phyloP scores from a whole-genome alignment of 1,140 invertebrate genomes.

The Procambarus clarkii region DNA sequence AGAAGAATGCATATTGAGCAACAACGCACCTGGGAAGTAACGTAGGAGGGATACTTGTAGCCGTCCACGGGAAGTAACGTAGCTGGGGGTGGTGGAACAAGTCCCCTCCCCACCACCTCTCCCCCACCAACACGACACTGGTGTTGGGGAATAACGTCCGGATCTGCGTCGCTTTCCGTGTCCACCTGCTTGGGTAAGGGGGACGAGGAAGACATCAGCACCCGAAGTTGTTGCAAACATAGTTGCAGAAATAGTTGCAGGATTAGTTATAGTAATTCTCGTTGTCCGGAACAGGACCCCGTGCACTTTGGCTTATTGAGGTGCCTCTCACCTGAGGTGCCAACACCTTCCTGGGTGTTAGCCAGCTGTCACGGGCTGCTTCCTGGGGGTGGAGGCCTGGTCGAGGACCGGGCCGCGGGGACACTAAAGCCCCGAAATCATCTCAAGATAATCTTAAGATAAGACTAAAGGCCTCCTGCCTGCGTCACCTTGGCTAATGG shows the following conservation, averaged over 20 bases:
- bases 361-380: too few relatives aligned
- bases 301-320: too few relatives aligned
- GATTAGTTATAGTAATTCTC: not conserved
- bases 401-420: too few relatives aligned
- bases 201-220: not conserved
- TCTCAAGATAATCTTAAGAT: too few relatives aligned
- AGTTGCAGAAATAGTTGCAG: not conserved
- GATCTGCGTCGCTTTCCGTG: slow-evolving; percentile 4
- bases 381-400: too few relatives aligned
- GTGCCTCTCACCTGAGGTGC: too few relatives aligned
- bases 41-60: slow-evolving; percentile 6
- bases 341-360: too few relatives aligned
- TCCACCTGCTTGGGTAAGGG: not conserved
- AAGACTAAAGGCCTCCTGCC: too few relatives aligned
- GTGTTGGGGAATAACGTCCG: not conserved
- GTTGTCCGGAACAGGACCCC: too few relatives aligned
- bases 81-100: not conserved
- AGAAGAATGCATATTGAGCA: too few relatives aligned
- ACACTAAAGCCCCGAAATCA: too few relatives aligned
- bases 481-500: too few relatives aligned
- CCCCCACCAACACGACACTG: not conserved
- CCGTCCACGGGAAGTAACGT: slow-evolving; percentile 8
- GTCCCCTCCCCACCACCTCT: not conserved
- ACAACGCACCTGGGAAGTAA: not conserved
- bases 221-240: not conserved